These are phyloP conservation scores for Eulemur albifrons DNA, from an alignment of 2,797 vertebrate species.

Conservation along the genomic window DNA sequence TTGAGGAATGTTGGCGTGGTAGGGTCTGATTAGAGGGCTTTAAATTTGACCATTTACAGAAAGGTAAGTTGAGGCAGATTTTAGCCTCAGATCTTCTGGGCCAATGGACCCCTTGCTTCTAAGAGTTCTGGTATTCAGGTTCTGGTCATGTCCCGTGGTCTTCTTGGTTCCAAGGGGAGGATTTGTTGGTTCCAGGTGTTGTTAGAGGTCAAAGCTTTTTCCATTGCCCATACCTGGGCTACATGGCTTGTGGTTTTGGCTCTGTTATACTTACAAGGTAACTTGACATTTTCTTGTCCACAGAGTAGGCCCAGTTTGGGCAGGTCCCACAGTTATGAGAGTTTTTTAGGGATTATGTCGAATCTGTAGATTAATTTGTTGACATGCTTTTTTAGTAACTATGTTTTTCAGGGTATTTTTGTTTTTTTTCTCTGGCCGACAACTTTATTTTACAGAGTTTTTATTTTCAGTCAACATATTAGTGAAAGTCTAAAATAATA, in stretches of 20 bases:
- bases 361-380: neutral
- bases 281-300: neutral
- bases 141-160: neutral
- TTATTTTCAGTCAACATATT: neutral
- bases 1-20: neutral
- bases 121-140: neutral
- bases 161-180: neutral
- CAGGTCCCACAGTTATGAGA: neutral
- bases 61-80: neutral
- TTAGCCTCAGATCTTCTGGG: neutral
- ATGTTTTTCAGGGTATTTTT: conserved; percentile 6
- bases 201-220: neutral
- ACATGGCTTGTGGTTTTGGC: neutral
- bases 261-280: neutral
- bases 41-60: neutral
- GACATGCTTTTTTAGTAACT: neutral
- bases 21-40: neutral
- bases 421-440: neutral
- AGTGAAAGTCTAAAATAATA: conserved; percentile 8
- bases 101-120: neutral
- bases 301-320: neutral
- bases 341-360: neutral
- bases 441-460: conserved; percentile 22
- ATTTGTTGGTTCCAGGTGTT: neutral
- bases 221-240: neutral